phyloP scores from a whole-genome alignment of 2,797 vertebrate species.

The Catostomus latipinnis region DNA sequence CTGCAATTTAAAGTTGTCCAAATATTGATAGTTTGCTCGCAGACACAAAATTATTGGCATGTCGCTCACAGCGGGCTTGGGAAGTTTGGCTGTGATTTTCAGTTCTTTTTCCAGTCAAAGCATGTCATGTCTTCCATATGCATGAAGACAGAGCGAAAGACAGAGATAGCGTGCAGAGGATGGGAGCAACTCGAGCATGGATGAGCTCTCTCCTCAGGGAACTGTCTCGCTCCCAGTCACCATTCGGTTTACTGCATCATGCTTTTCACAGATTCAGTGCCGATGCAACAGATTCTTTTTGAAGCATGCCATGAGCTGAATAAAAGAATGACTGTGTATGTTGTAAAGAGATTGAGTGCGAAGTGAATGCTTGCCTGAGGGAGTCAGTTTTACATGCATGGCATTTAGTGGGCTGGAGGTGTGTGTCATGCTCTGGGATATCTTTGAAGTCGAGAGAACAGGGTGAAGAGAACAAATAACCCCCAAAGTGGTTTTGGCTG shows the following conservation, averaged over 20 bases:
- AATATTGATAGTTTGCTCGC: constrained; percentile 1
- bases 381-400: constrained; percentile 67
- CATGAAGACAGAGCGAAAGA: constrained; percentile 61
- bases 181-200: too few species aligned
- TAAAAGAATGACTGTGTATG: constrained; percentile 54
- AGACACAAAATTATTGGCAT: neutral
- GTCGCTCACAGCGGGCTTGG: constrained; percentile 72
- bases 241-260: constrained; percentile 78
- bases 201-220: constrained; percentile 42
- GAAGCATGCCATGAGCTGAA: constrained; percentile 77
- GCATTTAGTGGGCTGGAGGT: constrained; percentile 72
- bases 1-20: neutral
- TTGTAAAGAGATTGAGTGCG: neutral
- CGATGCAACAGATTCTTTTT: constrained; percentile 58
- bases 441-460: constrained; percentile 74
- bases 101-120: constrained; percentile 75
- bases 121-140: constrained; percentile 80
- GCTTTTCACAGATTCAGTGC: constrained; percentile 73
- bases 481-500: neutral
- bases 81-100: constrained; percentile 77
- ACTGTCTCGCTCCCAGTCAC: constrained; percentile 70
- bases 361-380: constrained; percentile 69
- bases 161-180: too few species aligned
- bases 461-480: constrained; percentile 28
- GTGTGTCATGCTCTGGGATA: constrained; percentile 74